Conservation (phyloP, 2,113 vertebrate species). For the Podarcis muralis region DNA sequence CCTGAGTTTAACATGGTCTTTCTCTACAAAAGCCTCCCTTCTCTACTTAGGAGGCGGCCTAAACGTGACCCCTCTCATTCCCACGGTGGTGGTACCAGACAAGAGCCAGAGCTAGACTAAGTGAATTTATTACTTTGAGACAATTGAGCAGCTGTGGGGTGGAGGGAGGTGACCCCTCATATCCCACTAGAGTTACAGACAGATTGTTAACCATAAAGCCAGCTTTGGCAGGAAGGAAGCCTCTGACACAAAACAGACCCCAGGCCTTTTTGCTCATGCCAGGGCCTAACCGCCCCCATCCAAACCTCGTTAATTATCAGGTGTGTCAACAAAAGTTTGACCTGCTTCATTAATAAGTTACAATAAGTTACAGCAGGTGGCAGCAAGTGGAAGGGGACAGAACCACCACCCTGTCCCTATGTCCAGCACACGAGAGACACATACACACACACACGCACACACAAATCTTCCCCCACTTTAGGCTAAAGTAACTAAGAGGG, state of each 20-base stretch:
- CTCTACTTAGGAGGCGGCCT: background rate
- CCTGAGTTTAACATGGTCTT: no score
- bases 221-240: constrained; percentile 13
- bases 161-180: constrained; percentile 12
- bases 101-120: constrained; percentile 24
- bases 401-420: constrained; percentile 24
- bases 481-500: constrained; percentile 29
- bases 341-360: constrained; percentile 44
- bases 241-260: background rate
- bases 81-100: background rate
- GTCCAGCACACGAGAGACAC: constrained; percentile 31
- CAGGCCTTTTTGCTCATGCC: background rate
- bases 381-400: constrained; percentile 18
- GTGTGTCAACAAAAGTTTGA: constrained; percentile 22
- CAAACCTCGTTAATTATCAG: constrained; percentile 26
- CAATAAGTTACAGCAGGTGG: constrained; percentile 44
- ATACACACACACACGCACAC: background rate
- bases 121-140: constrained; percentile 40
- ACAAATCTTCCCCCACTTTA: constrained; percentile 28
- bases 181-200: constrained; percentile 31
- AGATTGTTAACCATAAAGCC: constrained; percentile 29
- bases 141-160: constrained; percentile 23
- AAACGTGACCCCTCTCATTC: background rate
- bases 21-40: background rate
- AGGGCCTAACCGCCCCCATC: background rate